A percentile compares a stretch with the other conserved stretches of the same genome.
These are phyloP conservation scores for Chaetura pelagica DNA, from an alignment of 2,113 vertebrate genomes.

Conservation along the genomic window DNA sequence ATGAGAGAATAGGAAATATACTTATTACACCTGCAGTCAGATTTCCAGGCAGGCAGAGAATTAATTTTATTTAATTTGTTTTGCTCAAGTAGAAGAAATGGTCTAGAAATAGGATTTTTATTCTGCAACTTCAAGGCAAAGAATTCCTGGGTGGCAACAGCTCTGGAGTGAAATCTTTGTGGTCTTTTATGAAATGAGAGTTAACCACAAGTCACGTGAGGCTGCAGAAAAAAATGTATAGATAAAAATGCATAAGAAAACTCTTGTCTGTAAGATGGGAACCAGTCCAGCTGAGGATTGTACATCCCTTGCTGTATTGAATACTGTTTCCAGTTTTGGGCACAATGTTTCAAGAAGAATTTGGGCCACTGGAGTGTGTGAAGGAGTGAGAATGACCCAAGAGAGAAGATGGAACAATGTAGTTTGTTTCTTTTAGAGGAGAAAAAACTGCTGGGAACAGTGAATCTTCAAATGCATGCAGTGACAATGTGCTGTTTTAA, in stretches of 20 bases:
- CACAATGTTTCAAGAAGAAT: neutral
- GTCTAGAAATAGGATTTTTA: neutral
- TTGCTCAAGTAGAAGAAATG: neutral
- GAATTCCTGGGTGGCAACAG: neutral
- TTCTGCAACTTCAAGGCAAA: neutral
- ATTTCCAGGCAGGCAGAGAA: neutral
- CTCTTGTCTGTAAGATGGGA: neutral
- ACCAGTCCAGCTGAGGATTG: neutral
- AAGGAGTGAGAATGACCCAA: slow-evolving; percentile 33
- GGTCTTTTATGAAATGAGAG: neutral
- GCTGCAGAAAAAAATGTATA: neutral
- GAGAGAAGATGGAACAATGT: neutral
- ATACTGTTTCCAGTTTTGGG: neutral
- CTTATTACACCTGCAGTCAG: neutral
- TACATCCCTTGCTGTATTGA: neutral
- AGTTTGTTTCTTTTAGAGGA: neutral
- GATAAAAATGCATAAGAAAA: neutral
- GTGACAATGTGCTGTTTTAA: neutral
- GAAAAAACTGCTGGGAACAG: neutral
- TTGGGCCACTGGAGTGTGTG: neutral
- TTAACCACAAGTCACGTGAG: neutral
- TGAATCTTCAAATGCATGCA: neutral
- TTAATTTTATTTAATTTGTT: neutral
- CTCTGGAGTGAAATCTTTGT: neutral
- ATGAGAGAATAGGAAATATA: neutral